A percentile compares a stretch with the other conserved stretches of the same genome.
phyloP scores from a whole-genome alignment of 2,113 vertebrate genomes.

The Helogale parvula region DNA sequence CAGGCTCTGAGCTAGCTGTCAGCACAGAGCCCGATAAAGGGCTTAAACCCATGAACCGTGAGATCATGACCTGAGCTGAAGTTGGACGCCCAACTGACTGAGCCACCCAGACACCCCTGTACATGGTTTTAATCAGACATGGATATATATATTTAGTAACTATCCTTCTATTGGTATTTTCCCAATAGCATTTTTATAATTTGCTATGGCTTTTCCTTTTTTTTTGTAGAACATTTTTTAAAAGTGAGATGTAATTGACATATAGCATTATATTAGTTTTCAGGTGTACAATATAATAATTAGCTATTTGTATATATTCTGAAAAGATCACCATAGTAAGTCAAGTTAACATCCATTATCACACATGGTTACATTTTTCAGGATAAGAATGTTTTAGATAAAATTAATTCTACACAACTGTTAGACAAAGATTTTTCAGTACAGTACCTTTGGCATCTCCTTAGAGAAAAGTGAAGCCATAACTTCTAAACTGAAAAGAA shows the following conservation, averaged over 20 bases:
- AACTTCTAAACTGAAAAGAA: background rate
- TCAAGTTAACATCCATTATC: background rate
- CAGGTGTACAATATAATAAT: background rate
- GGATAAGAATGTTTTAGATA: background rate
- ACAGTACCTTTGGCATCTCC: background rate
- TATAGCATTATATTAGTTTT: background rate
- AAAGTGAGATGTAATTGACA: background rate
- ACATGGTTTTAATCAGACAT: background rate
- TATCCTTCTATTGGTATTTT: background rate
- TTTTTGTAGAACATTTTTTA: background rate
- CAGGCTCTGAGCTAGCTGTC: no score
- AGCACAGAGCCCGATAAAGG: no score
- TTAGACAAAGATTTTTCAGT: background rate
- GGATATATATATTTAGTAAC: background rate
- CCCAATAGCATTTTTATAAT: background rate
- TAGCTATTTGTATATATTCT: background rate
- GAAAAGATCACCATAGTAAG: background rate
- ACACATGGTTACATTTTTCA: background rate
- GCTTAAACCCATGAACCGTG: no score
- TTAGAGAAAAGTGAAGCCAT: conserved; percentile 33
- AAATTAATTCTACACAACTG: background rate
- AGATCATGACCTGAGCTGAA: no score
- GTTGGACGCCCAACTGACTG: no score
- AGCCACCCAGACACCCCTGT: background rate
- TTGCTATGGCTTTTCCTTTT: background rate